Evolutionary conservation across 2,113 vertebrate species (phyloP), one percentile per base, ranked within the genome.

Genomic region (Hemicordylus capensis): DNA sequence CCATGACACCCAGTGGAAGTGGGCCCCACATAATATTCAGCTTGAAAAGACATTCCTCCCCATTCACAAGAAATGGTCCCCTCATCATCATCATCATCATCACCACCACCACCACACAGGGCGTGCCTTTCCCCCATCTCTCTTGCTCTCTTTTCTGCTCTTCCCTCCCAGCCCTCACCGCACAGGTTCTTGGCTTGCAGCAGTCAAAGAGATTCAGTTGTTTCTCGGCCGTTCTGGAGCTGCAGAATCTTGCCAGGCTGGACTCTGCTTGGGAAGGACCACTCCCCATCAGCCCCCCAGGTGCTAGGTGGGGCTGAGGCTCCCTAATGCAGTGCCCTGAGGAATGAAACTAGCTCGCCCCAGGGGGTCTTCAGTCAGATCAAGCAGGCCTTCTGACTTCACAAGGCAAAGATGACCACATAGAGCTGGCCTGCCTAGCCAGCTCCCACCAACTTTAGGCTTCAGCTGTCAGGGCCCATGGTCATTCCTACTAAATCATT

Each of bases 321-420:
- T 58, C 19, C 67, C 37, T 61, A 39, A 26, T 22, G 75, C 34
- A 26, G 46, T 20, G 58, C 34, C 44, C 56, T 46, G 44, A 64
- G 76, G 70, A 34, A 80, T 59, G 76, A 85, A 51, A 46, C 39
- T 37, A 51, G 14, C 56, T 22, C 4, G 34, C 2, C 12, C 34
- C 46, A 34, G 12, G 19, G n/a, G 59, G 58, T 26, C 28, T 12
- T 17, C 28, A 46, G 42, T 39, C 46, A 37, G 39, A 15, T 48
- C 75, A 58, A 19, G 4, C 6, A 14, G n/a, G 20, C 3, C 81
- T 59, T 6, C 19, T 80, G 86, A 84, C 76, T 67, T 84, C 81
- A 84, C 59, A 88, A 84, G 72, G 28, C 9, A 80, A 90, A 83
- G 79, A 64, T 85, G 86, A 88, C 84, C 80, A 89, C 91, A 90